These are phyloP conservation scores for Urocynchramus pylzowi DNA, from an alignment of 2,113 vertebrate genomes.

Conservation along the genomic window DNA sequence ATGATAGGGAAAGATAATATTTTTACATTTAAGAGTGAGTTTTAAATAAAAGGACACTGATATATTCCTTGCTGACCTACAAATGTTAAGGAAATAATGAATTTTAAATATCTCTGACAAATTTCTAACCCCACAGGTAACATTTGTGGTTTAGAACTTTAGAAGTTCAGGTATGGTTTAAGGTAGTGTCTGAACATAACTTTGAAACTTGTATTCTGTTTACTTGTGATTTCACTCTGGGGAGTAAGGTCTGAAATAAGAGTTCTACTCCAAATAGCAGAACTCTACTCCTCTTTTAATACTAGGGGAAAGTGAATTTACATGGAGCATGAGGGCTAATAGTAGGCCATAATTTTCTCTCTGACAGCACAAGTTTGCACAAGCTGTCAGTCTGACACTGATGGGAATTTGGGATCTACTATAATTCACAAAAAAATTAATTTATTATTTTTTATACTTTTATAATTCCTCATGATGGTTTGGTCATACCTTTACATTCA, in stretches of 20 bases:
- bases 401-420: background rate
- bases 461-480: background rate
- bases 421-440: rapidly evolving
- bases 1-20: background rate
- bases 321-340: background rate
- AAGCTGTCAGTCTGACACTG: background rate
- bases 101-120: background rate
- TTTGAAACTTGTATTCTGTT: background rate
- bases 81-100: background rate
- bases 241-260: background rate
- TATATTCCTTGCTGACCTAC: background rate
- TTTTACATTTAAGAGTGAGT: background rate
- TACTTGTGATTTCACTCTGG: background rate
- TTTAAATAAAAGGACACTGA: background rate
- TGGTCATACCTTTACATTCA: background rate
- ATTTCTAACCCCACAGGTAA: background rate
- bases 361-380: background rate
- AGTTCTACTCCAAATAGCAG: background rate
- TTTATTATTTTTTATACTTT: background rate
- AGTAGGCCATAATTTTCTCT: background rate
- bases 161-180: background rate
- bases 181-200: background rate
- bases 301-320: background rate
- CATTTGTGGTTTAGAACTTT: background rate
- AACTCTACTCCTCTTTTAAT: background rate